A percentile compares a stretch with the other conserved stretches of the same genome.
phyloP scores from a whole-genome alignment of 2,113 vertebrate genomes.

The Tringa solitaria region DNA sequence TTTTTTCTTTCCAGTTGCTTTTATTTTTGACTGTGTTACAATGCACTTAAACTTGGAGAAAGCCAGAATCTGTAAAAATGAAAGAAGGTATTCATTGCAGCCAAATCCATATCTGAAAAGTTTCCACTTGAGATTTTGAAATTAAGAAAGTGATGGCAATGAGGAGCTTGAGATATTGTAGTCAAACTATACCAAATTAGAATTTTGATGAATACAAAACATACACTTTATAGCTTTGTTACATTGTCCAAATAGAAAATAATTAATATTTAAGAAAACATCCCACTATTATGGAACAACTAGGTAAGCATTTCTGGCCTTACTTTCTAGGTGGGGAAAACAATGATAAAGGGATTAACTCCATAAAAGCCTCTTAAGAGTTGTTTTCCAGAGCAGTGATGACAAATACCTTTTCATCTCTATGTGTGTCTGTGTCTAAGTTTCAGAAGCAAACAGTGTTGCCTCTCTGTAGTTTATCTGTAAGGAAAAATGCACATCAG shows the following conservation, averaged over 20 bases:
- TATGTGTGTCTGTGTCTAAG: background rate
- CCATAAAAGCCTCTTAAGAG: background rate
- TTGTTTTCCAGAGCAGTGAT: background rate
- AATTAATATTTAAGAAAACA: background rate
- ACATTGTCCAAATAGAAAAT: background rate
- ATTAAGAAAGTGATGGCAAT: background rate
- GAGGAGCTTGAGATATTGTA: background rate
- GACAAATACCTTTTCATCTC: background rate
- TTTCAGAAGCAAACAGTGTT: background rate
- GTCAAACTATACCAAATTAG: background rate
- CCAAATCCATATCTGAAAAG: background rate
- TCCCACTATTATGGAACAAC: background rate
- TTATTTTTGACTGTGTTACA: background rate
- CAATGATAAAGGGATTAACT: background rate
- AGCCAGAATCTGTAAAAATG: background rate
- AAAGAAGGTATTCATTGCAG: background rate
- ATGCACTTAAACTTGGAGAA: background rate
- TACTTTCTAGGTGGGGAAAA: background rate
- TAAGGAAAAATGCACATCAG: conserved; percentile 12
- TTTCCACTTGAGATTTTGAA: background rate
- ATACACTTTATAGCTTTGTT: background rate
- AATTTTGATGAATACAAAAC: background rate
- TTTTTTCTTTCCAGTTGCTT: background rate
- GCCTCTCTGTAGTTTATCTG: background rate
- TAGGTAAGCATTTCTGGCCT: background rate